These are phyloP conservation scores for Anguilla japonica DNA, from an alignment of 2,113 vertebrate genomes.

Conservation along the genomic window DNA sequence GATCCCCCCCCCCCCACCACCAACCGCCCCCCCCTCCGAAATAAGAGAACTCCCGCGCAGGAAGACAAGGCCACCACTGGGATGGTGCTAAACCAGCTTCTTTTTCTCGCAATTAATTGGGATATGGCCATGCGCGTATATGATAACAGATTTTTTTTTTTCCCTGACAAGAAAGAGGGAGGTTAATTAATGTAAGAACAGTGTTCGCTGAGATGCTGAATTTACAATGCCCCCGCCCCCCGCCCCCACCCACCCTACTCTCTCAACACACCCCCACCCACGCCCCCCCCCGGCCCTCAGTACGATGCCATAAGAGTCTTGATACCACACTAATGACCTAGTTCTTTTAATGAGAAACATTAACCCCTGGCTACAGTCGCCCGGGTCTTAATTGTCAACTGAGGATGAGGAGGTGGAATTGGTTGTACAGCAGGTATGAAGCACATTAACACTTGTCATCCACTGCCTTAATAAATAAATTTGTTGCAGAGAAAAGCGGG, in stretches of 20 bases:
- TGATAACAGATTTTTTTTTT: constrained; percentile 79
- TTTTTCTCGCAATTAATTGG: constrained; percentile 89
- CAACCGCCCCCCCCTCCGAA: constrained; percentile 66
- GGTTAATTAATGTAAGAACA: constrained; percentile 99
- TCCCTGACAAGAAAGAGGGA: constrained; percentile 90
- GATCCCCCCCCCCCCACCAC: constrained; percentile 52
- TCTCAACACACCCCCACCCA: constrained; percentile 71
- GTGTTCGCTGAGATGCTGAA: constrained; percentile 90
- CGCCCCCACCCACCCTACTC: constrained; percentile 57
- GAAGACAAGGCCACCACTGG: constrained; percentile 82
- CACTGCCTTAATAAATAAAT: constrained; percentile 85
- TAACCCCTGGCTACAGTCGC: constrained; percentile 99
- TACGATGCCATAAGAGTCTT: constrained; percentile 96
- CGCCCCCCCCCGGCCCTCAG: constrained; percentile 70
- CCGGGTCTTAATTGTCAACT: constrained; percentile 99
- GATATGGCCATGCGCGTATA: constrained; percentile 88
- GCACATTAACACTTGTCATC: constrained; percentile 91
- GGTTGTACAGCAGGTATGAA: constrained; percentile 89
- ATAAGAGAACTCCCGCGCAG: constrained; percentile 85
- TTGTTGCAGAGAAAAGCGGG: constrained; percentile 84
- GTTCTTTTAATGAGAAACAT: constrained; percentile 99
- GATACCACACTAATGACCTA: constrained; percentile 99
- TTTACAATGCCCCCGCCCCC: constrained; percentile 81
- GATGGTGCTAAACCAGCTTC: constrained; percentile 87
- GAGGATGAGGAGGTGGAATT: constrained; percentile 89